phyloP scores from a whole-genome alignment of 2,113 vertebrate species.

The Callospermophilus lateralis region DNA sequence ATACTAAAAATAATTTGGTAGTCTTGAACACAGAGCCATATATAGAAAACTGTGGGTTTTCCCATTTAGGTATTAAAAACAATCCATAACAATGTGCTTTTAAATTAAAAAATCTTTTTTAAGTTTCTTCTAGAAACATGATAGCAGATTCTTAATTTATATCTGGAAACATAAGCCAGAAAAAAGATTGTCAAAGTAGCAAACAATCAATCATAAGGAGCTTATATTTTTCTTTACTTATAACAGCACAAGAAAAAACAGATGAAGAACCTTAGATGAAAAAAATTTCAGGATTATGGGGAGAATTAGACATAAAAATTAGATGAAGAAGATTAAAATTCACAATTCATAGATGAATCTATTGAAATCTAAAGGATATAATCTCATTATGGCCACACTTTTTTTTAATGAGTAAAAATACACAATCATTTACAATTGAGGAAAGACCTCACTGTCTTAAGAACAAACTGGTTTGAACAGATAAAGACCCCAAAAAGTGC shows the following conservation, averaged over 20 bases:
- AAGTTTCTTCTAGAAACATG: background rate
- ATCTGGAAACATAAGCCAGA: background rate
- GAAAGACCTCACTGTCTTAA: background rate
- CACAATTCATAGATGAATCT: background rate
- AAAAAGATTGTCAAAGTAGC: background rate
- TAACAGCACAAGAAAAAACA: background rate
- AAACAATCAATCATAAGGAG: background rate
- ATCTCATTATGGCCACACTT: background rate
- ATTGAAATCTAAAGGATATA: background rate
- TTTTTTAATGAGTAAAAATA: background rate
- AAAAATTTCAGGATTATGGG: background rate
- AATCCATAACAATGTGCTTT: background rate
- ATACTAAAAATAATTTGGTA: conserved; percentile 23
- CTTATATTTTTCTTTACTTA: background rate
- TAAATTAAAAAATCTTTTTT: background rate
- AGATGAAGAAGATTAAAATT: background rate
- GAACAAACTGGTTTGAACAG: background rate
- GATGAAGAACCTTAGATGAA: background rate
- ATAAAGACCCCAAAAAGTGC: background rate
- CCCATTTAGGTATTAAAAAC: background rate
- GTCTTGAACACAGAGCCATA: background rate
- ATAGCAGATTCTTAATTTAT: conserved; percentile 45
- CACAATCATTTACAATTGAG: background rate
- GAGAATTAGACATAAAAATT: background rate
- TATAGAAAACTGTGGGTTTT: conserved; percentile 5